Evolutionary conservation across 2,113 vertebrate genomes (phyloP).

Genomic region (Amphiprion ocellaris): DNA sequence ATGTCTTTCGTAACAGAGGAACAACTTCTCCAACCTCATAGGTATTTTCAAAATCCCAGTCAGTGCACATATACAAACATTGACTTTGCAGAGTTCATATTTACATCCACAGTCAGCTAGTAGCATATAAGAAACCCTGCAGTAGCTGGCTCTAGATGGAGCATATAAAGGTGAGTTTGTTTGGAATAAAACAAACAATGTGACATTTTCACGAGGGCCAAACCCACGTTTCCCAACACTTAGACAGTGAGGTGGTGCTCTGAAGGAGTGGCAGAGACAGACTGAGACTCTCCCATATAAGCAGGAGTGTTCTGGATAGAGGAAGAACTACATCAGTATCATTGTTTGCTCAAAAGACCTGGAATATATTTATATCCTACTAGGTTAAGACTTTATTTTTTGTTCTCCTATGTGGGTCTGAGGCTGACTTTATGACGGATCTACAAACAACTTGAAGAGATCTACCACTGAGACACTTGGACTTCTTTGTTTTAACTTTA

Average conservation of each 20-base stretch:
- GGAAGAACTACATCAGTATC: background rate
- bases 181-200: constrained; percentile 59
- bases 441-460: background rate
- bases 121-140: background rate
- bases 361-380: background rate
- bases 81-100: background rate
- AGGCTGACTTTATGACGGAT: constrained; percentile 21
- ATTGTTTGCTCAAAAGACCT: background rate
- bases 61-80: background rate
- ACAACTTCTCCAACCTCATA: background rate
- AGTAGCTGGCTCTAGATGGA: background rate
- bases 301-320: constrained; percentile 41
- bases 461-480: background rate
- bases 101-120: background rate
- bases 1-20: background rate
- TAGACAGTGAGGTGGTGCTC: constrained; percentile 58
- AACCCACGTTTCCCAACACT: constrained; percentile 60
- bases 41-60: background rate
- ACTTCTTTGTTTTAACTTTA: background rate
- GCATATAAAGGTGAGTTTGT: background rate
- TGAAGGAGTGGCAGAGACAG: constrained; percentile 62
- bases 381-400: background rate
- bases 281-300: constrained; percentile 18
- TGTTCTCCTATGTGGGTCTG: background rate
- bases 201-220: constrained; percentile 38